phyloP scores from a whole-genome alignment of 92 coral and sea anemone genomes.

The Zoanthus gigantus region DNA sequence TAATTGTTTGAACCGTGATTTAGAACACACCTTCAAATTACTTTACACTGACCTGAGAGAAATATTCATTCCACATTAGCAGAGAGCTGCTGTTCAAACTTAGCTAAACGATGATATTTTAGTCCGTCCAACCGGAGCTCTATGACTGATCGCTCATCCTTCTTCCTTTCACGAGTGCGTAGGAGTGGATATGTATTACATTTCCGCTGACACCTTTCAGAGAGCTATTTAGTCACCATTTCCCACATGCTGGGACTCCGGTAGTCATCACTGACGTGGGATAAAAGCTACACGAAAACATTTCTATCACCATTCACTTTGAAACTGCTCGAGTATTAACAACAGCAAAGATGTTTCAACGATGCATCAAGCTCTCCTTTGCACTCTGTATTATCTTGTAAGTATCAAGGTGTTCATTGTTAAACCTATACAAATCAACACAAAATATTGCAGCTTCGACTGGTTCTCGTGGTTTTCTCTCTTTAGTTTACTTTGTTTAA shows the following conservation, averaged over 20 bases:
- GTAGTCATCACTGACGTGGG: constrained; percentile 71
- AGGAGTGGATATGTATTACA: constrained; percentile 92
- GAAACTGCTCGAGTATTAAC: constrained; percentile 16
- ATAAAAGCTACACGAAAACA: constrained; percentile 51
- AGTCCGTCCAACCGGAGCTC: constrained; percentile 38
- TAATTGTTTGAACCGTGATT: constrained; percentile 84
- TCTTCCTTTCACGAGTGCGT: constrained; percentile 73
- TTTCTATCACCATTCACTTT: constrained; percentile 26
- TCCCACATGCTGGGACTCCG: constrained; percentile 85
- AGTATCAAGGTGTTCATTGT: neutral
- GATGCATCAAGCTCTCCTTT: constrained; percentile 9
- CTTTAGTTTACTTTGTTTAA: constrained; percentile 31
- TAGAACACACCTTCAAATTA: constrained; percentile 77
- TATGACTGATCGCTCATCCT: constrained; percentile 48
- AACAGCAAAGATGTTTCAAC: constrained; percentile 30
- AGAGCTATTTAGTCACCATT: constrained; percentile 77
- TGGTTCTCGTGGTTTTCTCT: neutral
- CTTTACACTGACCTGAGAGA: constrained; percentile 38
- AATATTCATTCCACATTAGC: constrained; percentile 24
- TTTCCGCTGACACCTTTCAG: constrained; percentile 96
- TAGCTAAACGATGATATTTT: constrained; percentile 42
- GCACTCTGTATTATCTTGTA: constrained; percentile 8
- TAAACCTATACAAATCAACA: neutral
- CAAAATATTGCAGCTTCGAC: neutral
- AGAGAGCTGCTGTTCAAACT: constrained; percentile 33